Percentiles rank a stretch among this genome's conserved stretches.
Conservation (phyloP, 1,140 invertebrate genomes). For the Orchestia grillus region DNA sequence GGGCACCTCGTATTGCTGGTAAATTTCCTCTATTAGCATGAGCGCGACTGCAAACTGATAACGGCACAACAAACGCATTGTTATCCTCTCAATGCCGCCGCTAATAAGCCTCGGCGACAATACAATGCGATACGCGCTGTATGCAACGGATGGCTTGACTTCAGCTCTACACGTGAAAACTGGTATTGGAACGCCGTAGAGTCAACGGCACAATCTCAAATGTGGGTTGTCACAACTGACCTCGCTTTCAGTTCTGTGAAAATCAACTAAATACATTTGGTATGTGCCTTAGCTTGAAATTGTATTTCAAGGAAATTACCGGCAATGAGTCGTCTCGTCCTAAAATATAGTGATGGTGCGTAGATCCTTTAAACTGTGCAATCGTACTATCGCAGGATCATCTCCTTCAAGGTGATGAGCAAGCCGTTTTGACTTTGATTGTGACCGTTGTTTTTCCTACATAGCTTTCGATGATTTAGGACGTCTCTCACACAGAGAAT, state of each 20-base stretch:
- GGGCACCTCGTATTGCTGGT: neutral
- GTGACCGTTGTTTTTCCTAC: neutral
- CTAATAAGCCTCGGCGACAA: slow-evolving; percentile 31
- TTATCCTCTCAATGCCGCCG: slow-evolving; percentile 38
- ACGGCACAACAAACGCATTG: slow-evolving; percentile 22
- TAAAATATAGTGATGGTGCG: neutral
- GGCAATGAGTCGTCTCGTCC: neutral
- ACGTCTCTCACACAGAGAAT: neutral
- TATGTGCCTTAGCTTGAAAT: neutral
- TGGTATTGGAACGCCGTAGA: neutral
- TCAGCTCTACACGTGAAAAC: neutral
- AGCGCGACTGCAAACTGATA: slow-evolving; percentile 34
- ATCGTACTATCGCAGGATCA: neutral
- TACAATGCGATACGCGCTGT: neutral
- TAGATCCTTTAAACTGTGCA: neutral
- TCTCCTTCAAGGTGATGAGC: neutral
- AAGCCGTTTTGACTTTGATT: neutral
- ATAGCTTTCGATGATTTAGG: neutral
- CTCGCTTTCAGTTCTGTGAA: neutral
- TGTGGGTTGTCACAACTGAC: neutral
- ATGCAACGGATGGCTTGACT: neutral
- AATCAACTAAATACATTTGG: neutral
- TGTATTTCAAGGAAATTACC: neutral
- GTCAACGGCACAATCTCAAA: neutral
- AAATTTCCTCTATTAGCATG: slow-evolving; percentile 31